phyloP scores from a whole-genome alignment of 2,113 vertebrate species.

The Xyliphius kryptos region DNA sequence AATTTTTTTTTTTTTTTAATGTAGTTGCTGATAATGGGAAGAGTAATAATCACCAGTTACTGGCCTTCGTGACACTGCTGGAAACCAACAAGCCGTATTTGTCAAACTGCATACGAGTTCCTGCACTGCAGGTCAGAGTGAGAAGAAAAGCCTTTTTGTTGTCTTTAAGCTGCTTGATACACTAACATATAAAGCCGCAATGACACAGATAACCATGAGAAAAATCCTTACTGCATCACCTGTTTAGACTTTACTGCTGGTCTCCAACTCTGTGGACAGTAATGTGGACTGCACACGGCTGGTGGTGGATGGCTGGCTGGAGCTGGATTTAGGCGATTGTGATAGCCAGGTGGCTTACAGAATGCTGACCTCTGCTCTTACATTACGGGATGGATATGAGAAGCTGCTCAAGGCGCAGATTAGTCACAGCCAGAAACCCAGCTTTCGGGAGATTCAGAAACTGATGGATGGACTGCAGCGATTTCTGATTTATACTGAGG shows the following conservation, averaged over 20 bases:
- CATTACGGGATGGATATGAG: constrained; percentile 72
- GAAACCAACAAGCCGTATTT: constrained; percentile 89
- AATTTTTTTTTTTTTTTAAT: background rate
- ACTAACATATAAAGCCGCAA: too few relatives aligned
- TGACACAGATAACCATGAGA: too few relatives aligned
- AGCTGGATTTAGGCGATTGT: constrained; percentile 58
- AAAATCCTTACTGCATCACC: background rate
- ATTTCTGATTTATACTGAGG: constrained; percentile 71
- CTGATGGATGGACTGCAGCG: constrained; percentile 69
- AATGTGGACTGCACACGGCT: constrained; percentile 75
- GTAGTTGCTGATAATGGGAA: constrained; percentile 50
- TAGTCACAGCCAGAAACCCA: constrained; percentile 28
- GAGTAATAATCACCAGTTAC: constrained; percentile 76
- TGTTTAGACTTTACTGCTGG: constrained; percentile 74
- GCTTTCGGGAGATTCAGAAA: constrained; percentile 46
- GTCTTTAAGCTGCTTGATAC: too few relatives aligned
- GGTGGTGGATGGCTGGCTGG: constrained; percentile 82
- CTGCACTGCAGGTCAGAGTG: constrained; percentile 72
- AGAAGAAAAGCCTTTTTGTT: background rate
- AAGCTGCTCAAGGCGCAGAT: constrained; percentile 68
- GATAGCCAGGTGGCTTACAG: constrained; percentile 55
- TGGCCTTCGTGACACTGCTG: constrained; percentile 82
- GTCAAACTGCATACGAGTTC: constrained; percentile 77
- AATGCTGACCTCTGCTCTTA: constrained; percentile 63
- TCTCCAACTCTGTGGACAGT: constrained; percentile 77